Conservation (phyloP, 2,113 vertebrate genomes). For the Donacobius atricapilla region DNA sequence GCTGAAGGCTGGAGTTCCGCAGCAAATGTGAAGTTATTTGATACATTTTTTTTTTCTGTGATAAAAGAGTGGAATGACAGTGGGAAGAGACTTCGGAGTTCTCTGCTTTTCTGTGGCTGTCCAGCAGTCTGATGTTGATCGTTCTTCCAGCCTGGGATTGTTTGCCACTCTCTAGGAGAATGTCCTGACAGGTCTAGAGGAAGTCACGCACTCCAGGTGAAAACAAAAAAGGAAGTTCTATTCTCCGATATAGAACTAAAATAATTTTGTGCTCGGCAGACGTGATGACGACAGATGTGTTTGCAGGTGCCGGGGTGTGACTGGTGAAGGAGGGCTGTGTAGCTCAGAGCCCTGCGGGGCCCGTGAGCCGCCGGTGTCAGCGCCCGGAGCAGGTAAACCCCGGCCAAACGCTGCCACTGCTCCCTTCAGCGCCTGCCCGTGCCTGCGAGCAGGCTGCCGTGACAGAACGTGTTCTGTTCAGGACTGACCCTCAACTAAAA, state of each 20-base stretch:
- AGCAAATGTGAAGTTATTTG: not conserved
- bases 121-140: not conserved
- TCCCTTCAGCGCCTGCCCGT: not conserved
- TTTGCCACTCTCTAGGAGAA: not conserved
- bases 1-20: not conserved
- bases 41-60: not conserved
- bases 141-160: not conserved
- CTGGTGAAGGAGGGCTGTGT: not conserved
- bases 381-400: not conserved
- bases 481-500: not conserved
- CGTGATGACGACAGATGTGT: not conserved
- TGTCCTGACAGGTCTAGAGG: not conserved
- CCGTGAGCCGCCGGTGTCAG: not conserved
- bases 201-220: not conserved
- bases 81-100: not conserved
- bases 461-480: not conserved
- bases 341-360: not conserved
- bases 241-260: not conserved
- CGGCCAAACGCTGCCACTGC: not conserved
- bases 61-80: not conserved
- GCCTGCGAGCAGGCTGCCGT: not conserved
- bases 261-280: not conserved
- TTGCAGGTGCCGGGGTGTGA: rapidly evolving
- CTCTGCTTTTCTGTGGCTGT: not conserved
- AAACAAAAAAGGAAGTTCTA: not conserved